Evolutionary conservation across 1,140 invertebrate species (phyloP).

Genomic region (Trichonephila clavipes): DNA sequence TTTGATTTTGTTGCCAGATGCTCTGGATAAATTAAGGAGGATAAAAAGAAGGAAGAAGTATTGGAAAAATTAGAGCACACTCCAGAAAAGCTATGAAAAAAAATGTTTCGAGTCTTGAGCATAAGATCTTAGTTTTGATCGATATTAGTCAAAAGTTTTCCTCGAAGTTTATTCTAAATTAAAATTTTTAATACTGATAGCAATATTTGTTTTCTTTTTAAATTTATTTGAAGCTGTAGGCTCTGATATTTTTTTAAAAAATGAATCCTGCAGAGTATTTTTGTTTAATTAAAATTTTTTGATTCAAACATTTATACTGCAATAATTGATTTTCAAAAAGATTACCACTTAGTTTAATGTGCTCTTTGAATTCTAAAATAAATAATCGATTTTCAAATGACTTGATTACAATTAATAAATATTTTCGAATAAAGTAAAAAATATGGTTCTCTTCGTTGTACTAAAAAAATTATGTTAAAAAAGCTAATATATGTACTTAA

Average conservation of each 20-base stretch:
- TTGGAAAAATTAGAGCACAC: slow-evolving; percentile 27
- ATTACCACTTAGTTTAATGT: too few species aligned
- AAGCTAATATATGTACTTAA: too few species aligned
- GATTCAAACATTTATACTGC: background rate
- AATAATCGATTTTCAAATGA: too few species aligned
- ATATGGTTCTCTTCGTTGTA: too few species aligned
- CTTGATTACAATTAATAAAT: too few species aligned
- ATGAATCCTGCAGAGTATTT: background rate
- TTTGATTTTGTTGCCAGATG: slow-evolving; percentile 12
- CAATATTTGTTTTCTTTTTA: background rate
- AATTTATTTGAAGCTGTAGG: background rate
- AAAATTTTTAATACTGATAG: background rate
- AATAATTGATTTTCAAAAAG: too few species aligned
- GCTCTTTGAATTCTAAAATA: too few species aligned
- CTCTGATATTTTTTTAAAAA: background rate
- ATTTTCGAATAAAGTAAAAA: too few species aligned
- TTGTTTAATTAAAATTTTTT: background rate
- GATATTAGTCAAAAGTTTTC: background rate
- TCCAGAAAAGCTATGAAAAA: background rate
- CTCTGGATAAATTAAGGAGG: background rate
- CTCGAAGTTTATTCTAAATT: slow-evolving; percentile 5
- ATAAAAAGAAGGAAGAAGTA: background rate
- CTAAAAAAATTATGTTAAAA: too few species aligned
- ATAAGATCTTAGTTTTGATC: background rate
- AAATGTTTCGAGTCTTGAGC: background rate